These are phyloP conservation scores for Anolis sagrei DNA, from an alignment of 2,113 vertebrate genomes.

Conservation along the genomic window DNA sequence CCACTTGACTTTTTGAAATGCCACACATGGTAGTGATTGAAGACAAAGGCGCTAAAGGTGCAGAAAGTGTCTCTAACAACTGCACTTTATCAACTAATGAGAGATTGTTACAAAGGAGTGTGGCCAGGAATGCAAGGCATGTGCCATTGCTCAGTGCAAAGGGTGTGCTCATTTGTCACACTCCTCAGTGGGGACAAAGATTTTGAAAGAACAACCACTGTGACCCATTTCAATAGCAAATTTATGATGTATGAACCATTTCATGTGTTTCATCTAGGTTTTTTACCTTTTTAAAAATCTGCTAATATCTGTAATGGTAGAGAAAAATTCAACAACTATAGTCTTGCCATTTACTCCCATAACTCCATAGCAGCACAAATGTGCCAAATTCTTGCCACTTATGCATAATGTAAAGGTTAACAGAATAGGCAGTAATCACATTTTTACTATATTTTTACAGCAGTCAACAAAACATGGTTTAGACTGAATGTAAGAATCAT, in stretches of 20 bases:
- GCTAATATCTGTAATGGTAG: background rate
- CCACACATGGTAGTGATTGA: slow-evolving; percentile 12
- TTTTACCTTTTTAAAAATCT: background rate
- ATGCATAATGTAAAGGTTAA: background rate
- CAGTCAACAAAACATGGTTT: too few species aligned
- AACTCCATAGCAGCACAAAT: background rate
- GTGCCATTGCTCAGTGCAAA: background rate
- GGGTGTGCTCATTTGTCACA: background rate
- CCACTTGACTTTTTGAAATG: slow-evolving; percentile 51
- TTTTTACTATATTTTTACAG: too few species aligned
- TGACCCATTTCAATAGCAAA: background rate
- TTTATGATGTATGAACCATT: background rate
- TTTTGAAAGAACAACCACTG: background rate
- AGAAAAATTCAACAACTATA: background rate
- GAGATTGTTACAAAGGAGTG: background rate
- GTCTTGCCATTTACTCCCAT: background rate
- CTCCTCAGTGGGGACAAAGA: background rate
- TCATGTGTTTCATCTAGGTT: background rate
- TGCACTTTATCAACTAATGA: slow-evolving; percentile 11
- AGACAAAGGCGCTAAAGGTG: slow-evolving; percentile 35
- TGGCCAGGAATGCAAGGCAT: background rate
- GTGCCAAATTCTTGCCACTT: background rate
- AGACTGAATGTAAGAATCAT: too few species aligned
- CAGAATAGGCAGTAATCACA: background rate
- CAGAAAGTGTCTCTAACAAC: background rate